These are phyloP conservation scores for Astropecten irregularis DNA, from an alignment of 53 echinoderm and acorn worm genomes.

Conservation along the genomic window DNA sequence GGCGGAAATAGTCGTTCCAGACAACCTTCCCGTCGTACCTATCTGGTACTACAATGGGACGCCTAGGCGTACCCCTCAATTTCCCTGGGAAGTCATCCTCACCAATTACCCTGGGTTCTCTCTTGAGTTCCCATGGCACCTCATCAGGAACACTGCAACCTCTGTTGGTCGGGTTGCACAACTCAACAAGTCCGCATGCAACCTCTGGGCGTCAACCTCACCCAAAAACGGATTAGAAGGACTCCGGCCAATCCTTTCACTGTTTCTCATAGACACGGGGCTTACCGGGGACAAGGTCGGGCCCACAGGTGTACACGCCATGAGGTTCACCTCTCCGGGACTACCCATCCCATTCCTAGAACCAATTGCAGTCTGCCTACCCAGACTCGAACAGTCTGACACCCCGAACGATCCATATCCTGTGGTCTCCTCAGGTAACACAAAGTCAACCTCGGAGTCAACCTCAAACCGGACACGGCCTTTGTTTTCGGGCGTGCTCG, in stretches of 20 bases:
- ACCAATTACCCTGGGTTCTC: too few relatives aligned
- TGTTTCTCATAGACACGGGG: too few relatives aligned
- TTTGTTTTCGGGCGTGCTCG: too few relatives aligned
- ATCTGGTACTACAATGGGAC: too few relatives aligned
- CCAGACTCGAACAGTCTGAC: background rate
- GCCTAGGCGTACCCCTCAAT: background rate
- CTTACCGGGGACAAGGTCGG: too few relatives aligned
- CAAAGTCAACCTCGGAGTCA: background rate
- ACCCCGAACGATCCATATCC: background rate
- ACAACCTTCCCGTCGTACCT: slow-evolving; percentile 27
- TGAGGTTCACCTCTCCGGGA: background rate
- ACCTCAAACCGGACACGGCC: background rate
- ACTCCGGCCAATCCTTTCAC: too few relatives aligned
- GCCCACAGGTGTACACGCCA: too few relatives aligned
- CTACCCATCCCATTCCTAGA: too few relatives aligned
- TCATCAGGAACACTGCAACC: background rate
- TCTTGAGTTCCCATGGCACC: background rate
- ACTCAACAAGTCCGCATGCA: too few relatives aligned
- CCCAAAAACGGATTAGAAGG: too few relatives aligned
- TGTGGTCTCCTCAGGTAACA: background rate
- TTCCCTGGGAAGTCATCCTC: background rate
- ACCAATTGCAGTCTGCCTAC: background rate
- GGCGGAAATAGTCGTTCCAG: slow-evolving; percentile 28
- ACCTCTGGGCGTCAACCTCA: too few relatives aligned
- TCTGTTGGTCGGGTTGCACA: background rate